A percentile compares a stretch with the other conserved stretches of the same genome.
Conservation (phyloP, 2,113 vertebrate species). For the Osmerus mordax region DNA sequence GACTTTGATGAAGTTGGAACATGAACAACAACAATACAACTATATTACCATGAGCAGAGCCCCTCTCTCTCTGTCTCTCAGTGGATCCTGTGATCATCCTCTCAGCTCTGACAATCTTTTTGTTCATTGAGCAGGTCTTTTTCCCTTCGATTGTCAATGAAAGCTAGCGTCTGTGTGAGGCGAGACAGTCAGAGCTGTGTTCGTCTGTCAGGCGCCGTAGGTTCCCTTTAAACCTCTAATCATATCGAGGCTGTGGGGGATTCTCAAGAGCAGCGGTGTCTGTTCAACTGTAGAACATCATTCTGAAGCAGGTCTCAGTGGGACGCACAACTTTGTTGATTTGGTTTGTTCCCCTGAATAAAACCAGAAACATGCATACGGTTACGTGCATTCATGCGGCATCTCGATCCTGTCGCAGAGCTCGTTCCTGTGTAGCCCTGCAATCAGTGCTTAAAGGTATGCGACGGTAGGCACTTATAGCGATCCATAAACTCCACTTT, state of each 20-base stretch:
- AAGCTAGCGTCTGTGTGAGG: slow-evolving; percentile 49
- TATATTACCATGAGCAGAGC: slow-evolving; percentile 32
- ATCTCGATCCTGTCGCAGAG: background rate
- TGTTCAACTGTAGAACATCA: slow-evolving; percentile 29
- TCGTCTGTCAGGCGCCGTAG: slow-evolving; percentile 51
- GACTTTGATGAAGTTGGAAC: slow-evolving; percentile 37
- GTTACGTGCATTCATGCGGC: background rate
- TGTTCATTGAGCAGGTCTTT: slow-evolving; percentile 46
- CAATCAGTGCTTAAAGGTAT: slow-evolving; percentile 4
- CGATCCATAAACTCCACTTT: slow-evolving; percentile 8
- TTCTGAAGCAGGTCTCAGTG: slow-evolving; percentile 2
- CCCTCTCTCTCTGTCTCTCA: slow-evolving; percentile 42
- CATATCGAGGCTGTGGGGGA: slow-evolving; percentile 28
- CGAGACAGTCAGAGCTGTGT: slow-evolving; percentile 41
- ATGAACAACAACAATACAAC: slow-evolving; percentile 17
- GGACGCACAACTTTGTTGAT: background rate
- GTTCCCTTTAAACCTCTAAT: slow-evolving; percentile 44
- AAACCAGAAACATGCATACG: too few species aligned
- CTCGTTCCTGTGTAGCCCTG: background rate
- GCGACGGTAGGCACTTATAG: background rate
- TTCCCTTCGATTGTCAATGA: slow-evolving; percentile 56
- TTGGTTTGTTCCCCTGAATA: slow-evolving; percentile 16
- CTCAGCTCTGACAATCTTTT: slow-evolving; percentile 51
- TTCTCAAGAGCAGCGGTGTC: slow-evolving; percentile 19
- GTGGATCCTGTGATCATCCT: slow-evolving; percentile 59